Percentiles rank a stretch among this genome's conserved stretches.
Evolutionary conservation across 1,140 invertebrate species (phyloP).

Genomic region (Panagrolaimus sp.): DNA sequence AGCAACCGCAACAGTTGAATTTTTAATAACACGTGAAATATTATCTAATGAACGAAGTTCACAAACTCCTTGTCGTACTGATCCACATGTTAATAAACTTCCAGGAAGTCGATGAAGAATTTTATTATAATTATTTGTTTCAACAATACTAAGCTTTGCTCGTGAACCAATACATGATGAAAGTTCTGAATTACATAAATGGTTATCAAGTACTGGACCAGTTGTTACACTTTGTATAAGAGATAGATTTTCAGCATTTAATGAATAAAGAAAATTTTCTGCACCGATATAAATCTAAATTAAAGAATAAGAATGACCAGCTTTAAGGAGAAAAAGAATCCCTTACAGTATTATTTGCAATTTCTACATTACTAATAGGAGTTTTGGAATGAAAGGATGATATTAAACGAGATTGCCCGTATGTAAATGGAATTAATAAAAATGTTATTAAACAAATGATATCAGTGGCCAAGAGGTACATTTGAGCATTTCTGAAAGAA

Average conservation of each 20-base stretch:
- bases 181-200: slow-evolving; percentile 43
- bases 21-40: slow-evolving; percentile 72
- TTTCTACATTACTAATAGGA: slow-evolving; percentile 42
- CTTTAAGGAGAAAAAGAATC: slow-evolving; percentile 1
- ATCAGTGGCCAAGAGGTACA: slow-evolving; percentile 12
- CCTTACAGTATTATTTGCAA: slow-evolving; percentile 34
- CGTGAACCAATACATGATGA: slow-evolving; percentile 38
- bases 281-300: slow-evolving; percentile 80
- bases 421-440: background rate
- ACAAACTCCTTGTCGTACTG: slow-evolving; percentile 79
- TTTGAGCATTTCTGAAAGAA: slow-evolving; percentile 13
- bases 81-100: slow-evolving; percentile 86
- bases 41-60: slow-evolving; percentile 69
- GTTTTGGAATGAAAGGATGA: slow-evolving; percentile 22
- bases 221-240: slow-evolving; percentile 73
- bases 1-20: slow-evolving; percentile 78
- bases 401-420: slow-evolving; percentile 16
- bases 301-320: background rate
- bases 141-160: slow-evolving; percentile 23
- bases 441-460: slow-evolving; percentile 10
- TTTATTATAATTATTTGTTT: slow-evolving; percentile 86
- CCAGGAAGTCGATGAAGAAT: slow-evolving; percentile 87
- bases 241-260: slow-evolving; percentile 73
- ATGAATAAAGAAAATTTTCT: slow-evolving; percentile 83
- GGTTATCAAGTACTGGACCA: slow-evolving; percentile 66